Conservation (phyloP, 2,797 vertebrate genomes). For the Siniperca scherzeri region DNA sequence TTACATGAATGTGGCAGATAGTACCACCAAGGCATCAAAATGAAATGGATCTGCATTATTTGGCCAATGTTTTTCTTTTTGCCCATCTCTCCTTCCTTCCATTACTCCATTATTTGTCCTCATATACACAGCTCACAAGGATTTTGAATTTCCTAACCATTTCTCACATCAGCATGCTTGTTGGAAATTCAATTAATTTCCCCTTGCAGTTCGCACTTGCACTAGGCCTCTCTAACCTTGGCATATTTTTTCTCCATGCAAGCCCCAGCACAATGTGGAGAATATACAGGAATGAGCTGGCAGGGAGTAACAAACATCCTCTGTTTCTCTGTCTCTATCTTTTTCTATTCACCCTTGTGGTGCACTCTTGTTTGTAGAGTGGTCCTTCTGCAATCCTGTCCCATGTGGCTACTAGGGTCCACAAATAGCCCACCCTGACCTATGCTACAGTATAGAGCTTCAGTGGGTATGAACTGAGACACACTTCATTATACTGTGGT, state of each 20-base stretch:
- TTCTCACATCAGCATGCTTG: conserved; percentile 70
- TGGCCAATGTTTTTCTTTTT: conserved; percentile 21
- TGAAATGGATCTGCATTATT: conserved; percentile 31
- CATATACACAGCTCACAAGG: conserved; percentile 24
- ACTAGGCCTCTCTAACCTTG: conserved; percentile 67
- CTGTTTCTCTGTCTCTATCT: conserved; percentile 35
- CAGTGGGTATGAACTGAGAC: background rate
- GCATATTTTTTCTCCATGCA: conserved; percentile 66
- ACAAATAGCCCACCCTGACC: conserved; percentile 21
- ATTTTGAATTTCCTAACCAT: conserved; percentile 67
- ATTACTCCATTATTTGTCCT: conserved; percentile 55
- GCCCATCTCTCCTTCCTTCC: conserved; percentile 18
- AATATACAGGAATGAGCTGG: conserved; percentile 58
- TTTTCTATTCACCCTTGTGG: conserved; percentile 49
- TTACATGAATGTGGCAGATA: conserved; percentile 40
- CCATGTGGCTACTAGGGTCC: conserved; percentile 13
- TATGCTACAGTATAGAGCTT: background rate
- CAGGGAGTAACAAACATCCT: conserved; percentile 39
- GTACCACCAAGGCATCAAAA: conserved; percentile 33
- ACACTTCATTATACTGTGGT: background rate
- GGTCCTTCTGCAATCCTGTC: conserved; percentile 30
- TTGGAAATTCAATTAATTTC: conserved; percentile 78
- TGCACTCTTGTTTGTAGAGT: conserved; percentile 47
- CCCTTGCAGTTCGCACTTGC: conserved; percentile 51
- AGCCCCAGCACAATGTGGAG: conserved; percentile 50